These are phyloP conservation scores for Drosophila quasianomalipes DNA, from an alignment of 2,888 invertebrate species.

Conservation along the genomic window DNA sequence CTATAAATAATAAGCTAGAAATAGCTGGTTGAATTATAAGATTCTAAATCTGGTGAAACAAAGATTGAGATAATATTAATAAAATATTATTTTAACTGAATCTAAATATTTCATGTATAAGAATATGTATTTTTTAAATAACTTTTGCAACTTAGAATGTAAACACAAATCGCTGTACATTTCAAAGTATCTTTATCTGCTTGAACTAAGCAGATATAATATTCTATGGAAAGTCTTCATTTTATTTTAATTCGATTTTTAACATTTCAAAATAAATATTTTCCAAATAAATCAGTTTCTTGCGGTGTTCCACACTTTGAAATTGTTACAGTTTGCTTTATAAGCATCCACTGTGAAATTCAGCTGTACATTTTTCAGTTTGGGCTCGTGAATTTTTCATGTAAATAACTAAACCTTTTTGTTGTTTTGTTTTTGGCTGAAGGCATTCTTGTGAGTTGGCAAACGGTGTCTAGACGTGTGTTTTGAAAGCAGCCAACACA, in stretches of 20 bases:
- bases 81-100: neutral
- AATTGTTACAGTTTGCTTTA: neutral
- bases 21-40: too few species aligned
- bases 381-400: conserved; percentile 33
- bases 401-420: conserved; percentile 35
- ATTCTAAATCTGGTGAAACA: too few species aligned
- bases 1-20: neutral
- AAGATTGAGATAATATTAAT: neutral
- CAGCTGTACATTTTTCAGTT: conserved; percentile 6
- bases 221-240: neutral
- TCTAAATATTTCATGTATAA: neutral
- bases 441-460: conserved; percentile 48
- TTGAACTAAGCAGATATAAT: neutral
- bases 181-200: neutral
- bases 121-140: neutral
- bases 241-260: neutral
- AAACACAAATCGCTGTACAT: neutral
- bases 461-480: conserved; percentile 64
- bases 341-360: neutral
- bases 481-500: conserved; percentile 15
- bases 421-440: conserved; percentile 46
- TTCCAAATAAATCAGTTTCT: neutral
- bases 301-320: neutral
- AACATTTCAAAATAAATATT: neutral
- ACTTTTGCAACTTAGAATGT: neutral